Conservation (phyloP, 2,797 vertebrate genomes). For the Lithobates pipiens region DNA sequence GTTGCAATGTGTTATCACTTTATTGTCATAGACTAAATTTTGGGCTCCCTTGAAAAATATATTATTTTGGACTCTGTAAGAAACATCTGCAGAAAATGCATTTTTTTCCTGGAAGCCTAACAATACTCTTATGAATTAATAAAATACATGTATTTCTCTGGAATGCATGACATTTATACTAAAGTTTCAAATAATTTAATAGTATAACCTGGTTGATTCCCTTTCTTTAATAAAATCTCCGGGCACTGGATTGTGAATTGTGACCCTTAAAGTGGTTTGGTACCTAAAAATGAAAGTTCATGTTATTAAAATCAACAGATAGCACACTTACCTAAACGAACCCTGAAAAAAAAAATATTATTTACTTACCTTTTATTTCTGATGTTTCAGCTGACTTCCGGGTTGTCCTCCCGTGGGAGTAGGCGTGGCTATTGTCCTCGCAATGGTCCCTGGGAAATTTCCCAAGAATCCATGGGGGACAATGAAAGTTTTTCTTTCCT, state of each 20-base stretch:
- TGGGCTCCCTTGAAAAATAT: constrained; percentile 26
- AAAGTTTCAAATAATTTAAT: constrained; percentile 76
- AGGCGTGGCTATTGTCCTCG: too few relatives aligned
- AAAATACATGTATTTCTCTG: constrained; percentile 82
- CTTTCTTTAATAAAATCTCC: constrained; percentile 70
- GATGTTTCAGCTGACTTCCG: too few relatives aligned
- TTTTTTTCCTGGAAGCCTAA: constrained; percentile 77
- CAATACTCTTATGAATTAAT: constrained; percentile 82
- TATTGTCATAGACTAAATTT: constrained; percentile 28
- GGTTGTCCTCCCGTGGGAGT: too few relatives aligned
- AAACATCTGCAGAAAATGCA: constrained; percentile 71
- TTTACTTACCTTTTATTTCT: too few relatives aligned
- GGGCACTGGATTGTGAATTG: not conserved
- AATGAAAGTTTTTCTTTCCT: too few relatives aligned
- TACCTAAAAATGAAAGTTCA: too few relatives aligned
- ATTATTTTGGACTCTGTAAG: constrained; percentile 6
- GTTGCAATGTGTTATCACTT: constrained; percentile 34
- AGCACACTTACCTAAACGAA: too few relatives aligned
- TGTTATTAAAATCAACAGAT: too few relatives aligned
- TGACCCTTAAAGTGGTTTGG: too few relatives aligned
- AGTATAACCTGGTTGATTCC: constrained; percentile 79
- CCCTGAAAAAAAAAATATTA: too few relatives aligned
- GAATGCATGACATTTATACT: constrained; percentile 82
- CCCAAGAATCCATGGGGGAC: too few relatives aligned
- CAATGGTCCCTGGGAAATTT: too few relatives aligned